Evolutionary conservation across 2,113 vertebrate genomes (phyloP), one percentile per base, ranked within the genome.

Genomic region (Pelmatolapia mariae): DNA sequence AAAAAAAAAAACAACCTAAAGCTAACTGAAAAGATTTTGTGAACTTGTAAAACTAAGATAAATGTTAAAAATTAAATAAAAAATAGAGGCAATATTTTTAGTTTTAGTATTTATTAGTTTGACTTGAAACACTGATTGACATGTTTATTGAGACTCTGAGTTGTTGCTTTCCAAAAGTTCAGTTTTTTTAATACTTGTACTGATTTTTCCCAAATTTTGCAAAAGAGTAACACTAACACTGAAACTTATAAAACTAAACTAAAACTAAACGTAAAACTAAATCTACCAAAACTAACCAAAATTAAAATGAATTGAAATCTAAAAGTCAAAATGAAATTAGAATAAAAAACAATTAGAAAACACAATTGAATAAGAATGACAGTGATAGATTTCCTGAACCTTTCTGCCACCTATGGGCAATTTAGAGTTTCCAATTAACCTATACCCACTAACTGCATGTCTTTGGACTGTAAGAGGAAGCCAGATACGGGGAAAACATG

Each of bases 1-100:
- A 10, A 22, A 5, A 52, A 1, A 0, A 22, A 10, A 4, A 57
- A 4, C n/a, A 54, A 24, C 18, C 4, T 2, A n/a, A 36, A 63
- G 31, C 31, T 12, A 36, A 63, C 6, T 66, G 10, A 38, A 38
- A 66, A 63, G 18, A 63, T 36, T 63, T 66, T 66, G 31, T 38
- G 61, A 66, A 66, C 31, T 38, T 66, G 31, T n/a, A 38, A 38
- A 66, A 66, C 10, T 66, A n/a, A 66, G 31, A n/a, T 66, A 66
- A 66, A 66, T 13, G 6, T 66, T 66, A 66, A 66, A 66, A 66
- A 66, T 66, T 66, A n/a, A 66, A 36, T 36, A 3, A n/a, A 63
- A n/a, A 66, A 36, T 36, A 12, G 5, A 63, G 59, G 31, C 59
- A 63, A 36, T 63, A 63, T n/a, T 66, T 66, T 66, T 36, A 38